Conservation (phyloP, 2,113 vertebrate species). For the Craseonycteris thonglongyai region DNA sequence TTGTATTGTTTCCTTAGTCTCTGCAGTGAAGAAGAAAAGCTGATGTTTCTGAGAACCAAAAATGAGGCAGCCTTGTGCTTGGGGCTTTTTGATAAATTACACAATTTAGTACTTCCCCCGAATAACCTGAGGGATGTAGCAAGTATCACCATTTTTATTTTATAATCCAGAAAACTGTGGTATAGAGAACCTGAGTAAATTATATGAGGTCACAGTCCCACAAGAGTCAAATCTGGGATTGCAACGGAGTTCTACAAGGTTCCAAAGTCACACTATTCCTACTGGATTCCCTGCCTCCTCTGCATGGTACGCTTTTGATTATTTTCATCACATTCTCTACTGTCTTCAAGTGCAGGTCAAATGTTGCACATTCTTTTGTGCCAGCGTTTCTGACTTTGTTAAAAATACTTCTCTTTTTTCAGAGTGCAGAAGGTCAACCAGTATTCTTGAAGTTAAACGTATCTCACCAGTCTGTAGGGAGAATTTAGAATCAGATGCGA, state of each 20-base stretch:
- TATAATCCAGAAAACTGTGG: conserved; percentile 4
- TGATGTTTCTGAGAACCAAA: conserved; percentile 8
- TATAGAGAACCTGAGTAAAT: conserved; percentile 23
- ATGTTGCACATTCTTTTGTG: conserved; percentile 43
- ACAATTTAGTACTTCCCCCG: background rate
- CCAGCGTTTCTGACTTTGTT: conserved; percentile 27
- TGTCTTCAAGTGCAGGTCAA: conserved; percentile 30
- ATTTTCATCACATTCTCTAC: conserved; percentile 15
- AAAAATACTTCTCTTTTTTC: conserved; percentile 26
- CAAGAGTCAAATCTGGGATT: conserved; percentile 5
- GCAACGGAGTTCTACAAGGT: background rate
- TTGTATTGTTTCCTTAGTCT: background rate
- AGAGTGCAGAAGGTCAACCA: conserved; percentile 16
- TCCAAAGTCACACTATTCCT: background rate
- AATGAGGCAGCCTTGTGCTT: background rate
- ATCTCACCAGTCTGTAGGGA: background rate
- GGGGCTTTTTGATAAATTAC: background rate
- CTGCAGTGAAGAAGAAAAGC: background rate
- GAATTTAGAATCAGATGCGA: background rate
- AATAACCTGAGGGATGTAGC: background rate
- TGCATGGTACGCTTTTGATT: conserved; percentile 6
- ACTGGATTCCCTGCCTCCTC: background rate
- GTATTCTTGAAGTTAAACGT: conserved; percentile 21
- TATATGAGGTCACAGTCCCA: conserved; percentile 10
- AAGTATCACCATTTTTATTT: conserved; percentile 27